Evolutionary conservation across 1,140 invertebrate genomes (phyloP).

Genomic region (Drosophila pachea): DNA sequence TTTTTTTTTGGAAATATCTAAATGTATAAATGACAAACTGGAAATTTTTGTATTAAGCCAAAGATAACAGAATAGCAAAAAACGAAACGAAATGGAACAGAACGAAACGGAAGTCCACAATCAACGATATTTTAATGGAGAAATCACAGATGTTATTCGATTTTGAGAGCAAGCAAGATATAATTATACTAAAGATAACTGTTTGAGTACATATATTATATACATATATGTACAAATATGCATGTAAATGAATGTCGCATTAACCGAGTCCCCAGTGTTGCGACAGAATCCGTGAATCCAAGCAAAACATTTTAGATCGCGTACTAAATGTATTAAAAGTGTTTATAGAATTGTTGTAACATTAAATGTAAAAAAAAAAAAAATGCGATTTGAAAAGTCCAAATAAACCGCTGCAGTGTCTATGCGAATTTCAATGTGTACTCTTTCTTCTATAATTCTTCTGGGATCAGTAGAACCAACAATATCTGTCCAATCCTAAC

Average conservation of each 20-base stretch:
- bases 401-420: slow-evolving; percentile 35
- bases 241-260: neutral
- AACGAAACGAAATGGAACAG: slow-evolving; percentile 13
- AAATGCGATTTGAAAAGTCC: slow-evolving; percentile 54
- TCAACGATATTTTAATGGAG: neutral
- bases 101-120: neutral
- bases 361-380: slow-evolving; percentile 35
- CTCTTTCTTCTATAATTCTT: slow-evolving; percentile 1
- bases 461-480: neutral
- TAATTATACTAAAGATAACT: slow-evolving; percentile 4
- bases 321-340: slow-evolving; percentile 28
- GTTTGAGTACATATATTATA: slow-evolving; percentile 34
- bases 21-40: slow-evolving; percentile 42
- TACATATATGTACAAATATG: neutral
- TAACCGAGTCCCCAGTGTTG: neutral
- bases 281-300: neutral
- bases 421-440: slow-evolving; percentile 32
- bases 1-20: slow-evolving; percentile 35
- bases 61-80: neutral
- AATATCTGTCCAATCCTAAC: neutral
- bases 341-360: slow-evolving; percentile 67
- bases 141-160: no score
- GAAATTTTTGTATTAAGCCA: slow-evolving; percentile 40
- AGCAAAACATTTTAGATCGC: slow-evolving; percentile 16
- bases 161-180: no score